These are phyloP conservation scores for Acrobasis repandana DNA, from an alignment of 2,888 invertebrate species.

Conservation along the genomic window DNA sequence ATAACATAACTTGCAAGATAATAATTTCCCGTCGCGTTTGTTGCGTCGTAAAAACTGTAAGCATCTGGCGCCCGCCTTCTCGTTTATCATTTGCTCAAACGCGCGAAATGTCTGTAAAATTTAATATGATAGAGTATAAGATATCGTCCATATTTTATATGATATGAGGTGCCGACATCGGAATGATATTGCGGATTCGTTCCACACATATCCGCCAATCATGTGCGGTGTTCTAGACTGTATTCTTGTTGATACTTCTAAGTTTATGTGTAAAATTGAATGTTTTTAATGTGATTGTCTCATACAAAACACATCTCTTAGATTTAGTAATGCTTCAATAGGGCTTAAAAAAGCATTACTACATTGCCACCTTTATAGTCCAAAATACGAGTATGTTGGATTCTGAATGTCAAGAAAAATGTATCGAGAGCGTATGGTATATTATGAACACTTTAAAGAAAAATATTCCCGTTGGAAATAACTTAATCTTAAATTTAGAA, in stretches of 20 bases:
- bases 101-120: conserved; percentile 11
- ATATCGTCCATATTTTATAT: conserved; percentile 2
- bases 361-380: no score
- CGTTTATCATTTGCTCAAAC: conserved; percentile 12
- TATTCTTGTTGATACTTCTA: not conserved
- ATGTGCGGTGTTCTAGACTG: not conserved
- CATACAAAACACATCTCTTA: no score
- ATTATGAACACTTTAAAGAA: no score
- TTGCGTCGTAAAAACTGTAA: conserved; percentile 10
- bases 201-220: not conserved
- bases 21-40: not conserved
- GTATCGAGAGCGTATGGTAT: no score
- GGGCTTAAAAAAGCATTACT: no score
- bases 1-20: not conserved
- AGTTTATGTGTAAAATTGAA: no score
- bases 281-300: no score
- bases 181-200: not conserved
- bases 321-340: no score
- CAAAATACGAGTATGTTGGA: no score
- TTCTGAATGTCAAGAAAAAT: no score
- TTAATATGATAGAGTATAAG: conserved; percentile 7
- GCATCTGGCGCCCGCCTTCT: conserved; percentile 16
- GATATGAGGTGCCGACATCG: conserved; percentile 3
- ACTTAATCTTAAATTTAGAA: no score
- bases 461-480: no score